Percentiles rank a stretch among this genome's conserved stretches.
Evolutionary conservation across 2,888 invertebrate species (phyloP).

Genomic region (Drosophila robusta): DNA sequence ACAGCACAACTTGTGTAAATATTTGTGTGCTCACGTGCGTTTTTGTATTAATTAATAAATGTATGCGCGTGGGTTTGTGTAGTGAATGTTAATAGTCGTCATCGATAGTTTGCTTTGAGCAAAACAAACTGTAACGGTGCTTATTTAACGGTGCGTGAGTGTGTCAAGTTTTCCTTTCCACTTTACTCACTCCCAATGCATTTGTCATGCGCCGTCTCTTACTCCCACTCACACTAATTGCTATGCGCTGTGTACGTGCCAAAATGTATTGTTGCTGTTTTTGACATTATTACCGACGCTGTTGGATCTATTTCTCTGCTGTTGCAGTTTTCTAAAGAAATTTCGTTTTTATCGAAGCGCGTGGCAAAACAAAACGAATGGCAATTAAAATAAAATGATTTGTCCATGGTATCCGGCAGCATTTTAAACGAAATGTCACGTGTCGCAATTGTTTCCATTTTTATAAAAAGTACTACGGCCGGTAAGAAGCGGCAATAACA

Average conservation of each 20-base stretch:
- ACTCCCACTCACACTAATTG: conserved; percentile 18
- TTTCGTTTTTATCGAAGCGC: conserved; percentile 31
- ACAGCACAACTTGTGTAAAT: conserved; percentile 1
- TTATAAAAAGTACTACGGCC: not conserved
- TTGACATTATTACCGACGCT: conserved; percentile 23
- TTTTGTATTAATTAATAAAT: conserved; percentile 13
- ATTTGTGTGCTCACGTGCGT: conserved; percentile 27
- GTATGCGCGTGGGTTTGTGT: not conserved
- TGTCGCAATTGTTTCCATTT: conserved; percentile 23
- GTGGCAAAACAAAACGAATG: conserved; percentile 44
- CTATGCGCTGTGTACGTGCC: conserved; percentile 46
- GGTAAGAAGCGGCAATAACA: conserved; percentile 2
- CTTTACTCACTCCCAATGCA: conserved; percentile 12
- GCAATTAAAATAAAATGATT: conserved; percentile 69
- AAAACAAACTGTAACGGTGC: conserved; percentile 12
- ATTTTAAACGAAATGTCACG: conserved; percentile 49
- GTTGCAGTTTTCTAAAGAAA: conserved; percentile 34
- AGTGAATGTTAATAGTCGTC: conserved; percentile 3
- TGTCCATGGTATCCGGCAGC: conserved; percentile 44
- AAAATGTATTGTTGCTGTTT: conserved; percentile 35
- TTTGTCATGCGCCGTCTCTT: conserved; percentile 2
- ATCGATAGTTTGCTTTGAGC: conserved; percentile 6
- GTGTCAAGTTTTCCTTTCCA: conserved; percentile 32
- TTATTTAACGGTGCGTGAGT: conserved; percentile 11
- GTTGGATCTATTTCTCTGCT: conserved; percentile 31